A percentile compares a stretch with the other conserved stretches of the same genome.
phyloP scores from a whole-genome alignment of 2,888 invertebrate species.

The Shargacucullia verbasci region DNA sequence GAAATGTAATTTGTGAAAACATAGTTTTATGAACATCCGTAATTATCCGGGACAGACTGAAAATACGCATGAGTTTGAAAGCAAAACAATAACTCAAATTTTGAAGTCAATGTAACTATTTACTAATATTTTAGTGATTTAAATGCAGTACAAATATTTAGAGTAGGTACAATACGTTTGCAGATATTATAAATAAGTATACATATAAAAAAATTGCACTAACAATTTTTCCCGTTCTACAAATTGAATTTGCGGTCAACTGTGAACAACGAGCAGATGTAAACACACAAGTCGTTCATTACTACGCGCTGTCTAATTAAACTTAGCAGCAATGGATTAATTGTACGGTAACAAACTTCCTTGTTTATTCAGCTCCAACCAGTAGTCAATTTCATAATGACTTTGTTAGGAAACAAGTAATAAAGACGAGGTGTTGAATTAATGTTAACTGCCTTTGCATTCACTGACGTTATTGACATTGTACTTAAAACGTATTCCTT shows the following conservation, averaged over 20 bases:
- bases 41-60: no score
- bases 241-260: conserved; percentile 23
- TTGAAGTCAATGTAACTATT: no score
- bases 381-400: conserved; percentile 62
- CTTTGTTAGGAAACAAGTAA: conserved; percentile 62
- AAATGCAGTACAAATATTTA: no score
- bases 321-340: conserved; percentile 73
- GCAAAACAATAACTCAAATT: no score
- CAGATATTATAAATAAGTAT: no score
- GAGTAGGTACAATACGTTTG: no score
- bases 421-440: conserved; percentile 56
- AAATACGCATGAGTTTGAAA: no score
- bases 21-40: conserved; percentile 1
- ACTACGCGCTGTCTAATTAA: conserved; percentile 73
- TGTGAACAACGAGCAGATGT: conserved; percentile 16
- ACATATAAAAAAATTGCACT: background rate
- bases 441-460: conserved; percentile 49
- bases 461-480: conserved; percentile 17
- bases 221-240: background rate
- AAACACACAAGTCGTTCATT: conserved; percentile 57
- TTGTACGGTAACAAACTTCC: conserved; percentile 74
- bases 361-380: conserved; percentile 69
- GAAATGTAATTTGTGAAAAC: conserved; percentile 13
- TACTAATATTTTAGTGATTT: no score
- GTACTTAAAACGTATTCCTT: conserved; percentile 1